These are phyloP conservation scores for Pogona vitticeps DNA, from an alignment of 2,113 vertebrate genomes.

Conservation along the genomic window DNA sequence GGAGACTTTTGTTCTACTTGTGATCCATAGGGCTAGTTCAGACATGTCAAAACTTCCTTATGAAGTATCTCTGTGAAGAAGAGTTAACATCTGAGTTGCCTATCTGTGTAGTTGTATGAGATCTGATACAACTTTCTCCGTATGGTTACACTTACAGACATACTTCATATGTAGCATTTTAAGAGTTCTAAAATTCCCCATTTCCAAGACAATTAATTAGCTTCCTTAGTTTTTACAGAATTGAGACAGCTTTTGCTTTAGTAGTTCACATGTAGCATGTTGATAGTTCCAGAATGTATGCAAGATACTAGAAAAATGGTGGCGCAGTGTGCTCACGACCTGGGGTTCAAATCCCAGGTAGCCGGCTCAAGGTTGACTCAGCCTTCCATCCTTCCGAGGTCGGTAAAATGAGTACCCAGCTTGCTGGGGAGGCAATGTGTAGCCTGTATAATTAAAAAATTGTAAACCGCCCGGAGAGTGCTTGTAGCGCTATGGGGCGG, in stretches of 20 bases:
- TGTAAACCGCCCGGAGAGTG: too few species aligned
- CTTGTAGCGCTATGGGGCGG: too few species aligned
- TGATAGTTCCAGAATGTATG: constrained; percentile 46
- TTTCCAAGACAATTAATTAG: background rate
- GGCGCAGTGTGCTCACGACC: too few species aligned
- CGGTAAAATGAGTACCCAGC: too few species aligned
- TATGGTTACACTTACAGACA: background rate
- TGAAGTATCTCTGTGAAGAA: background rate
- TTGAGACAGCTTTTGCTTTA: constrained; percentile 25
- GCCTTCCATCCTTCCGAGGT: too few species aligned
- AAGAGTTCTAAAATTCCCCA: background rate
- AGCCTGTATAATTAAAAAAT: too few species aligned
- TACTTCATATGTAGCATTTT: background rate
- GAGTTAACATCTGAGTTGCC: background rate
- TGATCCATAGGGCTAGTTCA: background rate
- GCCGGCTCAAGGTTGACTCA: too few species aligned
- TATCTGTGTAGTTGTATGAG: background rate
- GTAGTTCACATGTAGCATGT: constrained; percentile 44
- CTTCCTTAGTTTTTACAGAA: constrained; percentile 35
- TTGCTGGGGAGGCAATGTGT: too few species aligned
- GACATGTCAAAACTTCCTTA: background rate
- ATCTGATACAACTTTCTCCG: background rate
- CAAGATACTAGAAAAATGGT: constrained; percentile 49
- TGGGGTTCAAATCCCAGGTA: too few species aligned
- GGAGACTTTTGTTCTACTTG: background rate